Evolutionary conservation across 2,888 invertebrate genomes (phyloP).

Genomic region (Drosophila recens): DNA sequence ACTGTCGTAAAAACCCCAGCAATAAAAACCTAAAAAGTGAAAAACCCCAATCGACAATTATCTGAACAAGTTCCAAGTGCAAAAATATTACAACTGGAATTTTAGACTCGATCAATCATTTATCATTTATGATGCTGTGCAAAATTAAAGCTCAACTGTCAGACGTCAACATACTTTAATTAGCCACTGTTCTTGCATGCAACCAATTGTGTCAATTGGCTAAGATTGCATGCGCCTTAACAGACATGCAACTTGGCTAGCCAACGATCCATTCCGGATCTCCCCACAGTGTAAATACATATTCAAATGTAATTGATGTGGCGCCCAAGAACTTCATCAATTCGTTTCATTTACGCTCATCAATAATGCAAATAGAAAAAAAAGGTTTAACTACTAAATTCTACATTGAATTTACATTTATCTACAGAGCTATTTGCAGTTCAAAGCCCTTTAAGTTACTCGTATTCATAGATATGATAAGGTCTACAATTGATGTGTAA

Average conservation of each 20-base stretch:
- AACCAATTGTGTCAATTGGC: conserved; percentile 68
- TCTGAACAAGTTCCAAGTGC: background rate
- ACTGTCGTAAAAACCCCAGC: background rate
- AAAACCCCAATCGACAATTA: conserved; percentile 9
- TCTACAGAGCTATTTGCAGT: background rate
- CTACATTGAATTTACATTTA: background rate
- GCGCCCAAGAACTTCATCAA: conserved; percentile 28
- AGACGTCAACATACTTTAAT: conserved; percentile 22
- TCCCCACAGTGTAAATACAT: conserved; percentile 5
- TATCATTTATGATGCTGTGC: conserved; percentile 15
- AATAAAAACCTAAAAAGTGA: conserved; percentile 1
- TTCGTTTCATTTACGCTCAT: conserved; percentile 19
- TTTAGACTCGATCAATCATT: conserved; percentile 15
- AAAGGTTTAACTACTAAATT: background rate
- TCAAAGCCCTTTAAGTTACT: conserved; percentile 3
- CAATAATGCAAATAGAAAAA: conserved; percentile 6
- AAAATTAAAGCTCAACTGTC: conserved; percentile 9
- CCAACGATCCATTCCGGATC: conserved; percentile 30
- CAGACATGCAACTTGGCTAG: conserved; percentile 43
- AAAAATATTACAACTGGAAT: background rate
- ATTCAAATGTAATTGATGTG: conserved; percentile 34
- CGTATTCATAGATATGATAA: conserved; percentile 1
- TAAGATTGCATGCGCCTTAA: conserved; percentile 62
- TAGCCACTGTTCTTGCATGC: conserved; percentile 57
- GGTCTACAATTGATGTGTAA: background rate